Percentiles rank a stretch among this genome's conserved stretches.
These are phyloP conservation scores for Xenentodon cancila DNA, from an alignment of 2,797 vertebrate species.

Conservation along the genomic window DNA sequence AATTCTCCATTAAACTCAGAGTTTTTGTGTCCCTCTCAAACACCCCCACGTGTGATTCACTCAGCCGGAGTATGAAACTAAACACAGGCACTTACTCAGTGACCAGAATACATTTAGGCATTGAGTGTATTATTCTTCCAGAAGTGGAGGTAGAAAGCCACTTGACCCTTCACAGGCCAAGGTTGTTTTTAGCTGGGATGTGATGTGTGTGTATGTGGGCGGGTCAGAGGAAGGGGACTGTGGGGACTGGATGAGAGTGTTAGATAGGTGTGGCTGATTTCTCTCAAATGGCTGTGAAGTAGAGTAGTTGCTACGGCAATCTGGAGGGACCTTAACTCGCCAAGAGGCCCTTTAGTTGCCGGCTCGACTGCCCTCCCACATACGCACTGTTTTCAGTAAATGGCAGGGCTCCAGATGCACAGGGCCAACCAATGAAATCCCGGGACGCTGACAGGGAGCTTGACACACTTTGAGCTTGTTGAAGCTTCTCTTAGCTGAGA, in stretches of 20 bases:
- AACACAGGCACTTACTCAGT: constrained; percentile 76
- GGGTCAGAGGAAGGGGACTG: constrained; percentile 23
- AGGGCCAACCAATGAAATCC: constrained; percentile 66
- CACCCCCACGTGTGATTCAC: constrained; percentile 63
- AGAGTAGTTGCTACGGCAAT: constrained; percentile 74
- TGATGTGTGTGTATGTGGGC: constrained; percentile 17
- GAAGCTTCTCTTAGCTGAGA: constrained; percentile 47
- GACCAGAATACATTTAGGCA: constrained; percentile 72
- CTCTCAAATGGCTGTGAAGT: constrained; percentile 69
- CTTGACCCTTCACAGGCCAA: constrained; percentile 77
- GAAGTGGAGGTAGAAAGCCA: constrained; percentile 75
- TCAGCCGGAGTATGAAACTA: constrained; percentile 71
- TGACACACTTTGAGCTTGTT: constrained; percentile 59
- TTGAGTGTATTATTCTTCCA: constrained; percentile 82
- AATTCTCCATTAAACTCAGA: constrained; percentile 34
- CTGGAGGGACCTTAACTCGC: constrained; percentile 61
- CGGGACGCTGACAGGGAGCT: constrained; percentile 56
- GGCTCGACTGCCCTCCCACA: constrained; percentile 70
- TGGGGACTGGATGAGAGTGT: constrained; percentile 42
- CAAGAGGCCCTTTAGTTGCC: constrained; percentile 65
- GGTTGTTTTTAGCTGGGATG: constrained; percentile 64
- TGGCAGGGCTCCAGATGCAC: constrained; percentile 50
- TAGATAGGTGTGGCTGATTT: constrained; percentile 64
- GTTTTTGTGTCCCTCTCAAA: constrained; percentile 48
- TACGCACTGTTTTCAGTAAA: constrained; percentile 53